These are phyloP conservation scores for Cromileptes altivelis DNA, from an alignment of 2,113 vertebrate species.

Conservation along the genomic window DNA sequence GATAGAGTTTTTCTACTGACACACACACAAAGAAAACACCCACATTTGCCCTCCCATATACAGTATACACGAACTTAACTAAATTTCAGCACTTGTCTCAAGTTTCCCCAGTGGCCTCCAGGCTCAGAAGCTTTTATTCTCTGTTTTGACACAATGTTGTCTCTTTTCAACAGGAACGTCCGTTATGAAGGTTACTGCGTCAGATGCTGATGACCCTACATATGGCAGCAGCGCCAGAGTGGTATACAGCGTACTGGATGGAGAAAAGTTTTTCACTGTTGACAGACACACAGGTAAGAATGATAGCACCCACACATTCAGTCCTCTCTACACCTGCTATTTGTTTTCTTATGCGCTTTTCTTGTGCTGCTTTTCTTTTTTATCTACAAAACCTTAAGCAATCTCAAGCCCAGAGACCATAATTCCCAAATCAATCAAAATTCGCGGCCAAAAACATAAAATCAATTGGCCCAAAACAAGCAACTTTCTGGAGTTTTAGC, in stretches of 20 bases:
- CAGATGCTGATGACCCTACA: constrained; percentile 95
- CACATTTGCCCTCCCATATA: background rate
- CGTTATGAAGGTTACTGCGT: constrained; percentile 97
- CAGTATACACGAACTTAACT: background rate
- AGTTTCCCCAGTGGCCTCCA: background rate
- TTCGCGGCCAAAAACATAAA: constrained; percentile 31
- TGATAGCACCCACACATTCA: background rate
- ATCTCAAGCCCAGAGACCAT: constrained; percentile 25
- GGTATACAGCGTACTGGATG: constrained; percentile 96
- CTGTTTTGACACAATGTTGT: constrained; percentile 36
- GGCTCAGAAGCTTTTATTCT: constrained; percentile 4
- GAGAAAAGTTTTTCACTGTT: constrained; percentile 94
- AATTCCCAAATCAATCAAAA: constrained; percentile 37
- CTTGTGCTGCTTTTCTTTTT: background rate
- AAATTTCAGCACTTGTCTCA: constrained; percentile 4
- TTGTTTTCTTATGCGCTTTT: background rate
- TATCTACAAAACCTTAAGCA: background rate
- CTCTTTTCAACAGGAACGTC: constrained; percentile 90
- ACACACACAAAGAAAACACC: background rate
- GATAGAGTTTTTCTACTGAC: background rate
- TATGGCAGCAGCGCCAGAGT: constrained; percentile 96
- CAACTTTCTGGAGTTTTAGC: constrained; percentile 13
- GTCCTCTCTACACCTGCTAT: background rate
- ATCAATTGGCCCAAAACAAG: constrained; percentile 41
- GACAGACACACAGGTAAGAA: constrained; percentile 94